These are phyloP conservation scores for Neodiprion virginianus DNA, from an alignment of 1,140 invertebrate genomes.

Conservation along the genomic window DNA sequence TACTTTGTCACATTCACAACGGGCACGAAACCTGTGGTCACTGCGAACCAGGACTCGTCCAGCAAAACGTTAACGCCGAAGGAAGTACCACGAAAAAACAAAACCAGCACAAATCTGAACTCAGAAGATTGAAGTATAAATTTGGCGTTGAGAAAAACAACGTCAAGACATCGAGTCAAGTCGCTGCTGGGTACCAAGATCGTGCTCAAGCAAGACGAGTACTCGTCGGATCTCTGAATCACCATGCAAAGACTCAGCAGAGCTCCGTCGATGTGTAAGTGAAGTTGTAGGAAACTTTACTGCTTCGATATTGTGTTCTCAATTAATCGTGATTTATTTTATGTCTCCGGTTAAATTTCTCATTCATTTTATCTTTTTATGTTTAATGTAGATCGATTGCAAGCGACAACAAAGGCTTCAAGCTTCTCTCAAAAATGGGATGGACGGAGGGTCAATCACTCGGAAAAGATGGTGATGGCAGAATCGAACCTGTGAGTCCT, in stretches of 20 bases:
- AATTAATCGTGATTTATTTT: constrained; percentile 8
- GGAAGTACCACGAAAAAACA: constrained; percentile 39
- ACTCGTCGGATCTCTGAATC: constrained; percentile 81
- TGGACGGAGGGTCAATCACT: constrained; percentile 88
- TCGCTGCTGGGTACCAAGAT: constrained; percentile 73
- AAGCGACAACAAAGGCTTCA: constrained; percentile 86
- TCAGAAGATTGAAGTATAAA: constrained; percentile 82
- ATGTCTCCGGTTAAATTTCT: constrained; percentile 9
- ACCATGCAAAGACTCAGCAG: constrained; percentile 81
- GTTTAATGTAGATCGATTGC: constrained; percentile 71
- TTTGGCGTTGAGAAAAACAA: constrained; percentile 75
- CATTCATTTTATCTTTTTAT: constrained; percentile 24
- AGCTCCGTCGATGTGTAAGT: constrained; percentile 82
- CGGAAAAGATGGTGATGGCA: constrained; percentile 77
- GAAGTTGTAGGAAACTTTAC: constrained; percentile 8
- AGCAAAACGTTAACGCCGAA: constrained; percentile 34
- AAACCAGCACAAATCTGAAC: constrained; percentile 71
- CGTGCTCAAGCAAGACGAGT: constrained; percentile 78
- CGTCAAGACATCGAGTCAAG: constrained; percentile 47
- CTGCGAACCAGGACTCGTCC: constrained; percentile 86
- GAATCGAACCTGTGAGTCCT: constrained; percentile 80
- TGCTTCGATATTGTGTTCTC: constrained; percentile 21
- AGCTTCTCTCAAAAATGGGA: constrained; percentile 89
- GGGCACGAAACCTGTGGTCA: constrained; percentile 85
- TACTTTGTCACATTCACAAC: constrained; percentile 87